Conservation (phyloP, 2,113 vertebrate genomes). For the Gallinago media region DNA sequence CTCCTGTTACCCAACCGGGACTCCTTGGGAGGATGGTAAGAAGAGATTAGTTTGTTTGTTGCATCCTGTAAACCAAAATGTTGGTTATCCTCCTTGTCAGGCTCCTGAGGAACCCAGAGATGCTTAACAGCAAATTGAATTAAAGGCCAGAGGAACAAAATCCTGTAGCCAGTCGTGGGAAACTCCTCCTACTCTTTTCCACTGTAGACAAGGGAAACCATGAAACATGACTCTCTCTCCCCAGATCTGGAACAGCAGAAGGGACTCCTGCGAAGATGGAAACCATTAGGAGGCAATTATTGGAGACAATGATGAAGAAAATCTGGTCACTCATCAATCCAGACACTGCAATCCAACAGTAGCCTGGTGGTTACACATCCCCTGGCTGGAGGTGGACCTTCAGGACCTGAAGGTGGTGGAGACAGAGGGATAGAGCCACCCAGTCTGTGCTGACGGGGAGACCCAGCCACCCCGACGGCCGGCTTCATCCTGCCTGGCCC, state of each 20-base stretch:
- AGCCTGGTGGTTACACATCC: neutral
- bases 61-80: neutral
- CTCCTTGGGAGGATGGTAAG: neutral
- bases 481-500: slow-evolving; percentile 39
- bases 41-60: slow-evolving; percentile 31
- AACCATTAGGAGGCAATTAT: slow-evolving; percentile 52
- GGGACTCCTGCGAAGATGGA: neutral
- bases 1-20: neutral
- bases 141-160: slow-evolving; percentile 45
- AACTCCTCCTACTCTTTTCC: slow-evolving; percentile 53
- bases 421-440: neutral
- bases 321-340: slow-evolving; percentile 5
- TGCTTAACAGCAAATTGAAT: slow-evolving; percentile 45
- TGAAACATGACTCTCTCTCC: slow-evolving; percentile 37
- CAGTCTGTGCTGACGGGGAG: neutral
- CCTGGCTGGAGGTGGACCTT: neutral
- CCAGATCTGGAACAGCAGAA: neutral
- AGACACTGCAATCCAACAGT: neutral
- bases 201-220: slow-evolving; percentile 39
- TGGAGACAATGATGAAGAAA: slow-evolving; percentile 21
- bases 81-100: neutral
- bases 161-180: neutral
- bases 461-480: slow-evolving; percentile 28
- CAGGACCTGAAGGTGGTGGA: neutral
- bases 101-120: slow-evolving; percentile 19